Percentiles rank a stretch among this genome's conserved stretches.
These are phyloP conservation scores for Drosophila austrosaltans DNA, from an alignment of 2,888 invertebrate species.

Conservation along the genomic window DNA sequence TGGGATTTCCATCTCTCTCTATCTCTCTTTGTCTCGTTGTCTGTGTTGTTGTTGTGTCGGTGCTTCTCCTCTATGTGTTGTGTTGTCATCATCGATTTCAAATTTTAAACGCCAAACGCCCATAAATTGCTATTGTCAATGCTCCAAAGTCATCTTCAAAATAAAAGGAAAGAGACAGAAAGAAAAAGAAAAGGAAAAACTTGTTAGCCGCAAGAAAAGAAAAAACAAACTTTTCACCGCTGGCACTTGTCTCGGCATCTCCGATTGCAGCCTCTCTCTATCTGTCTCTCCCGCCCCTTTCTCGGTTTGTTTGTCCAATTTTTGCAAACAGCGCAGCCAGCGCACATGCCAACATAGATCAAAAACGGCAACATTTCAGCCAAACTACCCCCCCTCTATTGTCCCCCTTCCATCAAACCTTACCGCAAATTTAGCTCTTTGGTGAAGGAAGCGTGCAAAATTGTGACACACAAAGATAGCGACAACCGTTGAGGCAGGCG, in stretches of 20 bases:
- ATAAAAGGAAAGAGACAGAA: not conserved
- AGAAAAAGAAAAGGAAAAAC: conserved; percentile 43
- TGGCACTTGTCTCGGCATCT: conserved; percentile 61
- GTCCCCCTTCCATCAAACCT: conserved; percentile 1
- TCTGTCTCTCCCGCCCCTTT: conserved; percentile 2
- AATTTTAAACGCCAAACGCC: conserved; percentile 60
- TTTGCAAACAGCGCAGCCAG: conserved; percentile 69
- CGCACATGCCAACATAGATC: conserved; percentile 75
- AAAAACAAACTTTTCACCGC: conserved; percentile 61
- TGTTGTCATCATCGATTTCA: conserved; percentile 55
- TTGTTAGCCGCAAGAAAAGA: conserved; percentile 51
- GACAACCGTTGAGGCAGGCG: conserved; percentile 43
- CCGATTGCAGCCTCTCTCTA: conserved; percentile 38
- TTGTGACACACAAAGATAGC: conserved; percentile 77
- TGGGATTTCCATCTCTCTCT: conserved; percentile 20
- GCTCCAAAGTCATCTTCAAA: conserved; percentile 33
- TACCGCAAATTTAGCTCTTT: conserved; percentile 19
- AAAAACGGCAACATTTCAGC: conserved; percentile 70
- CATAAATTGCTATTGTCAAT: conserved; percentile 65
- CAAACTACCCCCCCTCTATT: conserved; percentile 40
- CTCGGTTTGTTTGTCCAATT: conserved; percentile 60
- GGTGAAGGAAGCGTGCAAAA: conserved; percentile 73
- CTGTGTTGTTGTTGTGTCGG: conserved; percentile 22
- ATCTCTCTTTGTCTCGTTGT: conserved; percentile 19
- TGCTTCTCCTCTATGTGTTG: conserved; percentile 37